Base-by-base conservation (phyloP, 1,140 invertebrate species). In the Drepana arcuata region DNA sequence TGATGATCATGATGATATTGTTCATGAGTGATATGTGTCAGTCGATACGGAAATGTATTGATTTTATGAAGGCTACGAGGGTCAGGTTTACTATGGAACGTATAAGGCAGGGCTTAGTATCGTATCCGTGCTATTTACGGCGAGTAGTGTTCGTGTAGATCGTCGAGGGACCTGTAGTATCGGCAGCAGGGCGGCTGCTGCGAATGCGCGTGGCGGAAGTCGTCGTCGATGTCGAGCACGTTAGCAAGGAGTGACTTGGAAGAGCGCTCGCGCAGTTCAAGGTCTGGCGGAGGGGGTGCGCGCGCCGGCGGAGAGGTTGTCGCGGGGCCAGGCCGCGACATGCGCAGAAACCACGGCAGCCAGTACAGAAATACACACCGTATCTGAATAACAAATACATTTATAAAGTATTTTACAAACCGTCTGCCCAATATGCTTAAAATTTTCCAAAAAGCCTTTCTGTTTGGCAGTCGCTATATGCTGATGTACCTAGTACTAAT, bases 341-440 rank as follows among this genome's bases (percentile, higher is more conserved):
- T 99, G 51, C 95, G 89, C 61, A 99, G 88, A 59, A 98, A 85
- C 88, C 94, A 97, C 54, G 97, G 96, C 78, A 99, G 87, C 96
- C 97, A 99, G 75, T 94, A 93, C 59, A 98, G 88, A 84, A 99
- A 95, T 67, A 98, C 88, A 63, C 93, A 88, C 80, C 91, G 93
- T 54, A 98, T 91, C 95, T 97, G 85, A n/a, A n/a, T n/a, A n/a
- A n/a, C n/a, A n/a, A n/a, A n/a, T n/a, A n/a, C n/a, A n/a, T n/a
- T n/a, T n/a, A n/a, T n/a, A n/a, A n/a, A n/a, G n/a, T n/a, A n/a
- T n/a, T n/a, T n/a, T n/a, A n/a, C n/a, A n/a, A n/a, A n/a, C n/a
- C n/a, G n/a, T n/a, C n/a, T n/a, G n/a, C n/a, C n/a, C n/a, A n/a
- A n/a, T n/a, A n/a, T n/a, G n/a, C n/a, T n/a, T n/a, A n/a, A n/a